Evolutionary conservation across 2,888 invertebrate species (phyloP), one percentile per base, ranked within the genome.

Genomic region (Limulus polyphemus): DNA sequence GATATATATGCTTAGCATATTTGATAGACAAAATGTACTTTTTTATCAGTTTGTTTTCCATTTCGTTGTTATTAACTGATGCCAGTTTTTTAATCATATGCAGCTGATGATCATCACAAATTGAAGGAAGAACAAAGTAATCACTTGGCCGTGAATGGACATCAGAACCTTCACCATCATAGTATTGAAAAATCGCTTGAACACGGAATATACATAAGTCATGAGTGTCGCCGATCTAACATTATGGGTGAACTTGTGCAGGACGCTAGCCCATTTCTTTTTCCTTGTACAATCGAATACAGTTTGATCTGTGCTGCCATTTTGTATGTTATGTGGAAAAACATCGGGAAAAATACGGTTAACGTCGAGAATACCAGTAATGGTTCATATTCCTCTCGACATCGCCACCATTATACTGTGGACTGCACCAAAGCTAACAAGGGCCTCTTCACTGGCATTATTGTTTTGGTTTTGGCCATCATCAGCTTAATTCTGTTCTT

Each of bases 301-400:
- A 93, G 93, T 57, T 80, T 97, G 61, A 94, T 97, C 59, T 95
- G 95, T 72, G 94, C 95, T 0, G 95, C 94, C 49, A 78, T 97
- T 67, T 80, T 97, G 57, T 97, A 94, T 77, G 92, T 95, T 17
- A 94, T 97, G 89, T 97, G 95, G 92, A 88, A 89, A 77, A 88
- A 89, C 75, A 84, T 87, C 49, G 73, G 74, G n/a, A 64, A 69
- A 50, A 64, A 65, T 47, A 52, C 60, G 11, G 58, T 61, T 49
- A 58, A 58, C 10, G 16, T 61, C 10, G 57, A 55, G 10, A 32
- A 32, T 32, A 32, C 32, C 32, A 32, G 32, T 32, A 32, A 32
- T 32, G 13, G 46, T 59, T 17, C 16, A 57, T 14, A 51, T 55
- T n/a, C 55, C 54, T 55, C 60, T 59, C 14, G 57, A 11, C 56